Base-by-base conservation (phyloP, 1,140 invertebrate species). In the Papilio polyxenes region DNA sequence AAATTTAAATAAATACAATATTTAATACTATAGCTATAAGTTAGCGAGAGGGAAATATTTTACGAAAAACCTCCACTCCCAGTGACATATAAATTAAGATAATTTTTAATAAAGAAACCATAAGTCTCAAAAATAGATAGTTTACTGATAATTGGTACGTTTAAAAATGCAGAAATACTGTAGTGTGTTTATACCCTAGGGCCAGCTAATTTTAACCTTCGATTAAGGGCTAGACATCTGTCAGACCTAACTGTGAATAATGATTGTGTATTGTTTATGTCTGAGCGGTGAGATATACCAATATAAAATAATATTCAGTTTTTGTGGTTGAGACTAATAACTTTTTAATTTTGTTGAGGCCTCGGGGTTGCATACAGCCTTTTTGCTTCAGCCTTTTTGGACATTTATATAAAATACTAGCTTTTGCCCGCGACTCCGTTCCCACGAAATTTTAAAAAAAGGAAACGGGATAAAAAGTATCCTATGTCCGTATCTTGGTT, bases 161-260 rank as follows among this genome's bases (percentile, higher is more conserved):
- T 37, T 65, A 3, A 23, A 31, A 65, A 23, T 53, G 9, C 20
- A 51, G 75, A 37, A 59, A 4, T 40, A 59, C 17, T 23, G 15
- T 2, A 56, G 59, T 80, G 78, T 82, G 53, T 62, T 2, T 17
- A 13, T 78, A 51, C 81, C 79, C 79, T 81, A 31, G 53, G 44
- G 89, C 88, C 89, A 90, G 87, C 85, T 93, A 92, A 92, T 92
- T 93, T 92, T 93, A 93, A 92, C 90, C 87, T 89, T 89, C 92
- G 90, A 92, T 92, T 92, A 91, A 92, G 86, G 85, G 82, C 88
- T 89, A 90, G 88, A 88, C 85, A 87, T 89, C 86, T 89, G 89
- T 88, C 91, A 90, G 87, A 78, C 65, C 51, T 83, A 84, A 83
- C 83, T 81, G 82, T 85, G 87, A 90, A 85, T 91, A 91, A 92